These are phyloP conservation scores for Micromesistius poutassou DNA, from an alignment of 2,797 vertebrate genomes.

Conservation along the genomic window DNA sequence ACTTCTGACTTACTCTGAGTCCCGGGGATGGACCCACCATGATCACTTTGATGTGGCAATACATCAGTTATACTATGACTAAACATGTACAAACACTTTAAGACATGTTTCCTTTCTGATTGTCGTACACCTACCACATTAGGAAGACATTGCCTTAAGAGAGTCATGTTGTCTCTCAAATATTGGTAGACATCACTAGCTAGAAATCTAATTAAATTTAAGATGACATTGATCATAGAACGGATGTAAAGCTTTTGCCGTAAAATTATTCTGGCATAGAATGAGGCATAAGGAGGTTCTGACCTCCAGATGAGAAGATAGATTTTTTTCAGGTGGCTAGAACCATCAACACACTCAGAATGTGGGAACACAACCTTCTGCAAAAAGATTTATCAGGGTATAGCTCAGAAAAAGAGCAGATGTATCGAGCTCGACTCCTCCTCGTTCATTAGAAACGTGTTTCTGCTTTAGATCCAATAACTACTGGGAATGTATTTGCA, in stretches of 20 bases:
- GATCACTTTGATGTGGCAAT: neutral
- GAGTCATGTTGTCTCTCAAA: too few relatives aligned
- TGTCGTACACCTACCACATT: neutral
- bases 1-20: neutral
- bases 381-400: neutral
- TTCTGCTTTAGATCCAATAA: neutral
- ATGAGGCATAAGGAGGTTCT: neutral
- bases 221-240: neutral
- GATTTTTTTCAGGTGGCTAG: neutral
- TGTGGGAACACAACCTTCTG: neutral
- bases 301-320: neutral
- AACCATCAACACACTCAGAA: neutral
- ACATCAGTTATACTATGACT: neutral
- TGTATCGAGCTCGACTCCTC: neutral
- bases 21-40: neutral
- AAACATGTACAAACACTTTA: neutral
- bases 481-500: neutral
- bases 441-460: neutral
- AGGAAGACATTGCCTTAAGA: neutral
- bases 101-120: neutral
- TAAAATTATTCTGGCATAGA: too few relatives aligned
- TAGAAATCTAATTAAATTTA: neutral
- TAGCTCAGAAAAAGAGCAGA: neutral
- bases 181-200: too few relatives aligned
- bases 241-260: too few relatives aligned